A percentile compares a stretch with the other conserved stretches of the same genome.
These are phyloP conservation scores for Perca flavescens DNA, from an alignment of 2,113 vertebrate species.

Conservation along the genomic window DNA sequence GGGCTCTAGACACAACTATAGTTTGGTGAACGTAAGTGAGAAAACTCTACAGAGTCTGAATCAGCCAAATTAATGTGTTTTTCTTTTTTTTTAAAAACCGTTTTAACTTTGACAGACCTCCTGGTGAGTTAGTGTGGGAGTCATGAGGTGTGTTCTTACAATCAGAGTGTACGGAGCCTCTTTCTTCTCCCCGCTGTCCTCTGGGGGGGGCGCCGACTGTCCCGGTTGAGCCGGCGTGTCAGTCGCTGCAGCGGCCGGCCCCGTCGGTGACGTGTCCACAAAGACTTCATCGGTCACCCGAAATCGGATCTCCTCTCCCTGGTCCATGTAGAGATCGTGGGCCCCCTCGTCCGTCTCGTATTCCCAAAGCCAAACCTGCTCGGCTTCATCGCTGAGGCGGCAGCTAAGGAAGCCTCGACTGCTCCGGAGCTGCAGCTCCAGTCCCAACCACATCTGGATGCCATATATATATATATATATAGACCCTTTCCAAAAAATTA, in stretches of 20 bases:
- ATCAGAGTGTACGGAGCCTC: slow-evolving; percentile 93
- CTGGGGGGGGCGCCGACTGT: slow-evolving; percentile 52
- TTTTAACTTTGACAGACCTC: background rate
- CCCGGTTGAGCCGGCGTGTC: slow-evolving; percentile 68
- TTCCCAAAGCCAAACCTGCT: slow-evolving; percentile 99
- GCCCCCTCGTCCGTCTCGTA: slow-evolving; percentile 98
- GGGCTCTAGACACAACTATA: background rate
- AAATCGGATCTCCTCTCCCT: slow-evolving; percentile 95
- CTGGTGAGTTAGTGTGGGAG: background rate
- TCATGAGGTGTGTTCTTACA: slow-evolving; percentile 79
- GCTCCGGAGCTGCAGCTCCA: background rate
- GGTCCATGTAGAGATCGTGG: slow-evolving; percentile 99
- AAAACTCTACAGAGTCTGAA: background rate
- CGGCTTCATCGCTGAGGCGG: slow-evolving; percentile 90
- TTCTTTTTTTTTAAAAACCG: background rate
- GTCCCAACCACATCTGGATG: too few species aligned
- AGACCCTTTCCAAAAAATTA: too few species aligned
- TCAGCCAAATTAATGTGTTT: background rate
- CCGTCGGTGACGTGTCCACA: slow-evolving; percentile 93
- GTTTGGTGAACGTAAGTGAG: background rate
- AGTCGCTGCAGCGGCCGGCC: slow-evolving; percentile 85
- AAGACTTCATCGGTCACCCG: slow-evolving; percentile 94
- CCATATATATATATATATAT: too few species aligned
- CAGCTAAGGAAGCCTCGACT: slow-evolving; percentile 78
- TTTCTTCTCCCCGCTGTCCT: slow-evolving; percentile 87